Evolutionary conservation across 2,113 vertebrate genomes (phyloP), one percentile per base, ranked within the genome.

Genomic region (Oceanodroma tethys): DNA sequence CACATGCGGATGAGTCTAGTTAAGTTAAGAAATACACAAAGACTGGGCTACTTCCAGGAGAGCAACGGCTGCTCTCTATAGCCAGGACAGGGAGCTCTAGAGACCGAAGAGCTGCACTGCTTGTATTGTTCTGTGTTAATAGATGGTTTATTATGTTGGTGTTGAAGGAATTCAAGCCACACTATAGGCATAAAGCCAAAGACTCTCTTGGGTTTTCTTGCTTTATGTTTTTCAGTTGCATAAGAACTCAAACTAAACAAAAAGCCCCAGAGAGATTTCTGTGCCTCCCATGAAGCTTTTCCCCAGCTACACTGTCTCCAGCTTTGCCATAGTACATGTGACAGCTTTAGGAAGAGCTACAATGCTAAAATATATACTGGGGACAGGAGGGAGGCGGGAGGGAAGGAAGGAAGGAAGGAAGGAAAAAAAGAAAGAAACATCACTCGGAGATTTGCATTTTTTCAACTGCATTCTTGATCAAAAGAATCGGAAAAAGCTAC

Each of bases 91-190:
- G 83, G 93, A 93, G 83, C 86, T 96, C 88, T 42, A 82, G 93
- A 91, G 93, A 32, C 91, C 87, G 70, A 45, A 89, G 82, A 81
- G 19, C 86, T 73, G 58, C 53, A 23, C 70, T 62, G 76, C 83
- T 68, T 81, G 48, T 42, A 97, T 95, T 97, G 95, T 97, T 97
- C 84, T 93, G 47, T 26, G 42, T 16, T 95, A 76, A 96, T 32
- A 87, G 73, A 72, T 66, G 10, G 7, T 48, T 95, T 91, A 59
- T 91, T 86, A 62, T 90, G 96, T 22, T 87, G 88, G 58, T 86
- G 70, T 42, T 91, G 89, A 94, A 97, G 91, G 89, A 96, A 97
- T 95, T 93, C 81, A 95, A 95, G 83, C 86, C 84, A 86, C 78
- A 27, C 32, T 95, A 43, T 4, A 91, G 86, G 94, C 95, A 93